Percentiles rank a stretch among this genome's conserved stretches.
phyloP scores from a whole-genome alignment of 2,797 vertebrate genomes.

The Semotilus atromaculatus region DNA sequence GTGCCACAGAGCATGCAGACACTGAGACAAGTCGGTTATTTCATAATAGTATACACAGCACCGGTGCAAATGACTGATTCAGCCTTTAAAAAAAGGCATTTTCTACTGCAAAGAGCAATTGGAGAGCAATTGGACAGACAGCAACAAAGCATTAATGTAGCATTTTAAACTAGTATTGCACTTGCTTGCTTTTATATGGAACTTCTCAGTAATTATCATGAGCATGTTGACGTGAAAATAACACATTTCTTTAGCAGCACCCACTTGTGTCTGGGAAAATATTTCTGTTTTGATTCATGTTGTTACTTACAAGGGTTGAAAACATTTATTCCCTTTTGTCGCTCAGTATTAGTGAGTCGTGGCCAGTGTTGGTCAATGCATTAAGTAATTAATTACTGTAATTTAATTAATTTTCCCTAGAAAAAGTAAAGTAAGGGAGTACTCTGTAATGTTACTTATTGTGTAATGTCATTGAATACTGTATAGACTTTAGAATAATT shows the following conservation, averaged over 20 bases:
- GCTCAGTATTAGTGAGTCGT: background rate
- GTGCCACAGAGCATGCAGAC: background rate
- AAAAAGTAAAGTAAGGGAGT: too few species aligned
- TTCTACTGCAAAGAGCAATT: background rate
- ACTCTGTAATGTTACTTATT: background rate
- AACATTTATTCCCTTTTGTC: background rate
- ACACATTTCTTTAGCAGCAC: slow-evolving; percentile 12
- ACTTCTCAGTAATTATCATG: slow-evolving; percentile 33
- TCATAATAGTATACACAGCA: background rate
- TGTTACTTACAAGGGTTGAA: background rate
- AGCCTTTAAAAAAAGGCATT: slow-evolving; percentile 3
- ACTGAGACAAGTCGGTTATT: background rate
- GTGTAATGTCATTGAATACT: background rate
- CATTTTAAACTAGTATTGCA: slow-evolving; percentile 18
- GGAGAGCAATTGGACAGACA: background rate
- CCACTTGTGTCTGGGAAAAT: slow-evolving; percentile 21
- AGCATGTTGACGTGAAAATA: slow-evolving; percentile 21
- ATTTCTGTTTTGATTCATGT: slow-evolving; percentile 11
- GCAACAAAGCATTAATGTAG: slow-evolving; percentile 13
- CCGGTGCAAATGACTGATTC: background rate
- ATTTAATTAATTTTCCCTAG: background rate
- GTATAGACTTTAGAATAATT: background rate
- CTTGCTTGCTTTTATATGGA: background rate
- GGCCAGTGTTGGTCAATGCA: background rate
- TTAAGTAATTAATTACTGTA: background rate